Evolutionary conservation across 2,888 invertebrate species (phyloP).

Genomic region (Gastracanthus pulcherrimus): DNA sequence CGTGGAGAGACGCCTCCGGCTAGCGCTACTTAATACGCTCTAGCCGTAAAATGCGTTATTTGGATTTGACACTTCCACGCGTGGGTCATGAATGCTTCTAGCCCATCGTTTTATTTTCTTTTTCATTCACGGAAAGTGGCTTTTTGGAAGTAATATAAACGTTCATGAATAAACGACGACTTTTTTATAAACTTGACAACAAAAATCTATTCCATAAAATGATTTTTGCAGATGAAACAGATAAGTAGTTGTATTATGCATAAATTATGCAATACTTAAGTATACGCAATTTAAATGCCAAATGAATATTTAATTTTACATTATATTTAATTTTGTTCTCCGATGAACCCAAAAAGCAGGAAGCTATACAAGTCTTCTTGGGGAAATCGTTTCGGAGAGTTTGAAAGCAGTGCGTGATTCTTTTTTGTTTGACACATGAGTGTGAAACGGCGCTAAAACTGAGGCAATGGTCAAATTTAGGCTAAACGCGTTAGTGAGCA

Average conservation of each 20-base stretch:
- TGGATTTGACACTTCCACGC: background rate
- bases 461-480: conserved; percentile 24
- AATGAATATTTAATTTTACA: too few relatives aligned
- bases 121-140: background rate
- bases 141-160: background rate
- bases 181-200: background rate
- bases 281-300: too few relatives aligned
- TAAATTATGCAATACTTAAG: too few relatives aligned
- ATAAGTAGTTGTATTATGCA: too few relatives aligned
- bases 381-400: background rate
- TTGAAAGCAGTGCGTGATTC: too few relatives aligned
- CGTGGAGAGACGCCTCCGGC: background rate
- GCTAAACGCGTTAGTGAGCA: conserved; percentile 41
- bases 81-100: background rate
- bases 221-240: too few relatives aligned
- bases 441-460: background rate
- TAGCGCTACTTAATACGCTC: background rate
- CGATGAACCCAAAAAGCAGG: too few relatives aligned
- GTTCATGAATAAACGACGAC: background rate
- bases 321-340: too few relatives aligned
- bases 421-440: too few relatives aligned
- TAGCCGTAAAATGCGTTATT: background rate
- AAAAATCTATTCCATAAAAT: too few relatives aligned
- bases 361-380: too few relatives aligned
- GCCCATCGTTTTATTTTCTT: background rate